Evolutionary conservation across 2,113 vertebrate genomes (phyloP), one percentile per base, ranked within the genome.

Genomic region (Paratilapia polleni): DNA sequence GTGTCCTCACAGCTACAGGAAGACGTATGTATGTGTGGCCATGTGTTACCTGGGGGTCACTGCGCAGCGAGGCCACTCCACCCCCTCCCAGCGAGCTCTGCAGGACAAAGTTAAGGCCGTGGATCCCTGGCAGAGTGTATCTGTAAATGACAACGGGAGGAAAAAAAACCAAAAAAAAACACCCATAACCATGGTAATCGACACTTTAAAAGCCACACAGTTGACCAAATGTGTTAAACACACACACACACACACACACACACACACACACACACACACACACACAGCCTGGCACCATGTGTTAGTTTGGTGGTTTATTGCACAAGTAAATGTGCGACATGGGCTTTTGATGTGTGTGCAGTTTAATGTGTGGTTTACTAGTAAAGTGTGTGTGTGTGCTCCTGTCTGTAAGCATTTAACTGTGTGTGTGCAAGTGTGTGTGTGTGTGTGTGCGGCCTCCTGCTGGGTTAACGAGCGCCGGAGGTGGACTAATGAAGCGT

Each of bases 101-200:
- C 87, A 98, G 93, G 81, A 98, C 91, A 17, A 98, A 98, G 91
- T 97, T 98, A 86, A 98, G 95, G 57, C 92, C 95, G 74, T 96
- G 81, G 90, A 96, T 96, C 85, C 97, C 97, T 7, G 97, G 96
- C 70, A 98, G 93, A 77, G 97, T 96, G 1, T 96, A 98, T 66
- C 97, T 98, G 88, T 9, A 89, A 91, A 22, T 86, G 91, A 94
- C 54, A 84, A 54, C 15, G 15, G 14, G 14, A 15, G 2, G 28
- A 74, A 54, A 74, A 31, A 28, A 17, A 9, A 56, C 1, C 73
- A 43, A 68, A 8, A 82, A 38, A 38, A 1, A 61, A 82, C 26
- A 57, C 56, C 15, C 1, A 2, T 81, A 76, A 85, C 85, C 54
- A 75, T 1, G 17, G 31, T 47, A 70, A 85, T 26, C 15, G 28